Percentiles rank a stretch among this genome's conserved stretches.
Evolutionary conservation across 2,113 vertebrate species (phyloP).

Genomic region (Rostratula benghalensis): DNA sequence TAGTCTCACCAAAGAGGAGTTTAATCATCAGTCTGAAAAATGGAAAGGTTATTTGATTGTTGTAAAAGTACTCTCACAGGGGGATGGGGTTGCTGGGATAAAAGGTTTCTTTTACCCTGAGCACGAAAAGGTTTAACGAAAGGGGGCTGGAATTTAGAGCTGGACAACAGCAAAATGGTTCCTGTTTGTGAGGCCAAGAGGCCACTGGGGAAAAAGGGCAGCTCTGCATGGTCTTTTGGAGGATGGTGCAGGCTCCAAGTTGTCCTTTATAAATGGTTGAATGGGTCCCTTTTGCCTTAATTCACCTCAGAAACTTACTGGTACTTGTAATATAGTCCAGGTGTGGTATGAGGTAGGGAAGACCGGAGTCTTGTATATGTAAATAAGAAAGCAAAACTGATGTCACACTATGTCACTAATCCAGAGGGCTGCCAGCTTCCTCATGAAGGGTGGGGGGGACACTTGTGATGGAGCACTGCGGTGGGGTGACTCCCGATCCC

Average conservation of each 20-base stretch:
- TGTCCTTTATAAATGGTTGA: not conserved
- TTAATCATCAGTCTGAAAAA: not conserved
- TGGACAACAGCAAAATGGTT: not conserved
- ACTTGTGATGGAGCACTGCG: rapidly evolving
- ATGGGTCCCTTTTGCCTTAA: not conserved
- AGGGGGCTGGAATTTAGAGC: not conserved
- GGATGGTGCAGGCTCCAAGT: not conserved
- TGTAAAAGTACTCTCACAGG: not conserved
- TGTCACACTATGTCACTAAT: rapidly evolving
- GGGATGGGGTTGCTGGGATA: not conserved
- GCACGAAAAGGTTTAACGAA: not conserved
- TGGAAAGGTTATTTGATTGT: not conserved
- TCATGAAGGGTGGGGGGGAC: not conserved
- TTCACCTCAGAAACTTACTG: not conserved
- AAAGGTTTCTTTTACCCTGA: not conserved
- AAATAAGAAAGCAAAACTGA: not conserved
- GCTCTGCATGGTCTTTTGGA: not conserved
- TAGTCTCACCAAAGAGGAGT: not conserved
- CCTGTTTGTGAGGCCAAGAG: not conserved
- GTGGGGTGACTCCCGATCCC: no score
- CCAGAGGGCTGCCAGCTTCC: not conserved
- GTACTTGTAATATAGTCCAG: not conserved
- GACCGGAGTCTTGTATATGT: not conserved
- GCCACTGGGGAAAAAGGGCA: not conserved
- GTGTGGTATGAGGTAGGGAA: not conserved